A percentile compares a stretch with the other conserved stretches of the same genome.
phyloP scores from a whole-genome alignment of 2,113 vertebrate species.

The Epinephelus lanceolatus region DNA sequence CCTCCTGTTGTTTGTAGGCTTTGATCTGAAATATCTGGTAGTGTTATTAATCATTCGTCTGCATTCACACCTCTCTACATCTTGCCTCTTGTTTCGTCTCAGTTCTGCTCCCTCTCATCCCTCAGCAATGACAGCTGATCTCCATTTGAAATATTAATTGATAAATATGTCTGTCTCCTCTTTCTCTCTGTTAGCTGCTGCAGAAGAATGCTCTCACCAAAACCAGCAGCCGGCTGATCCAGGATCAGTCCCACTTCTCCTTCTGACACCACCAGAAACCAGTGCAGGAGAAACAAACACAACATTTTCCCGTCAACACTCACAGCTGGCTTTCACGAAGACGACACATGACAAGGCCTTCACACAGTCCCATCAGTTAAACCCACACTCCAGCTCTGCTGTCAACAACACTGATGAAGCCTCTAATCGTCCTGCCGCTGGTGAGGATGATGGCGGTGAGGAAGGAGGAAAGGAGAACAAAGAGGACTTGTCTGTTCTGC shows the following conservation, averaged over 20 bases:
- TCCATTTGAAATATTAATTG: too few species aligned
- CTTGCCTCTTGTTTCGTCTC: too few species aligned
- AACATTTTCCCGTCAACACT: not conserved
- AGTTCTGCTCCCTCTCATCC: too few species aligned
- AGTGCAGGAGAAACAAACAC: not conserved
- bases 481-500: not conserved
- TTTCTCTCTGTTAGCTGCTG: not conserved
- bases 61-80: too few species aligned
- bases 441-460: not conserved
- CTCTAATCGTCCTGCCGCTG: not conserved
- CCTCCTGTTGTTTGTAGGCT: too few species aligned
- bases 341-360: not conserved
- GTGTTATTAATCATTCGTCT: too few species aligned
- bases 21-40: too few species aligned
- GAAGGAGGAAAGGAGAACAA: not conserved
- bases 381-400: not conserved
- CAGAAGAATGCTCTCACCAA: not conserved
- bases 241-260: conserved; percentile 21
- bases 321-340: not conserved
- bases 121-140: too few species aligned
- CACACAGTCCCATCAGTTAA: not conserved
- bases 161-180: too few species aligned
- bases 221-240: not conserved
- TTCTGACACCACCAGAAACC: conserved; percentile 26
- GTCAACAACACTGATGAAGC: not conserved